Conservation (phyloP, 2,113 vertebrate genomes). For the Archocentrus centrarchus region DNA sequence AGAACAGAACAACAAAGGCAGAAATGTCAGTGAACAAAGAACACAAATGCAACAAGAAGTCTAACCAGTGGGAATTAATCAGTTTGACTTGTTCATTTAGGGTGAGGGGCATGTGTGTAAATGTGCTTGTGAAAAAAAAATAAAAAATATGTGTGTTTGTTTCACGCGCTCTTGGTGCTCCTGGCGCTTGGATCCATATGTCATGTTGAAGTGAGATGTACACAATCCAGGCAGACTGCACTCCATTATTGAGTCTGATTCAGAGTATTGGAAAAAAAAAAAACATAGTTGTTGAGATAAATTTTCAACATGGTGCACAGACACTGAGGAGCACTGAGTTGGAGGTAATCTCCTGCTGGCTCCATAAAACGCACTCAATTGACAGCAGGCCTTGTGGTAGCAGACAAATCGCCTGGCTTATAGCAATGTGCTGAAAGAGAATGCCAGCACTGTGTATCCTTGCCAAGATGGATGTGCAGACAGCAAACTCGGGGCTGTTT, state of each 20-base stretch:
- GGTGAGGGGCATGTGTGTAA: neutral
- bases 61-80: conserved; percentile 61
- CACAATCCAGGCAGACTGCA: conserved; percentile 40
- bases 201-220: conserved; percentile 66
- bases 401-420: conserved; percentile 78
- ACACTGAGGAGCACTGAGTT: conserved; percentile 51
- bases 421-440: conserved; percentile 74
- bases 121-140: neutral
- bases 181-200: conserved; percentile 39
- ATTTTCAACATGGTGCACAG: conserved; percentile 64
- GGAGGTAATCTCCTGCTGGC: conserved; percentile 76
- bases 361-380: conserved; percentile 72
- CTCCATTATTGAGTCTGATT: conserved; percentile 69
- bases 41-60: conserved; percentile 59
- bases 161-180: conserved; percentile 22
- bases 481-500: conserved; percentile 61
- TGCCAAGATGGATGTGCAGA: conserved; percentile 76
- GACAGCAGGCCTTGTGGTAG: conserved; percentile 79
- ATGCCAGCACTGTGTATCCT: conserved; percentile 70
- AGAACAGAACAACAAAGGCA: conserved; percentile 50
- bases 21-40: conserved; percentile 71
- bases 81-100: conserved; percentile 69
- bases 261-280: conserved; percentile 53
- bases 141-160: conserved; percentile 27
- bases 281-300: conserved; percentile 68